Evolutionary conservation across 2,888 invertebrate genomes (phyloP), one percentile per base, ranked within the genome.

Genomic region (Mythimna lalbum): DNA sequence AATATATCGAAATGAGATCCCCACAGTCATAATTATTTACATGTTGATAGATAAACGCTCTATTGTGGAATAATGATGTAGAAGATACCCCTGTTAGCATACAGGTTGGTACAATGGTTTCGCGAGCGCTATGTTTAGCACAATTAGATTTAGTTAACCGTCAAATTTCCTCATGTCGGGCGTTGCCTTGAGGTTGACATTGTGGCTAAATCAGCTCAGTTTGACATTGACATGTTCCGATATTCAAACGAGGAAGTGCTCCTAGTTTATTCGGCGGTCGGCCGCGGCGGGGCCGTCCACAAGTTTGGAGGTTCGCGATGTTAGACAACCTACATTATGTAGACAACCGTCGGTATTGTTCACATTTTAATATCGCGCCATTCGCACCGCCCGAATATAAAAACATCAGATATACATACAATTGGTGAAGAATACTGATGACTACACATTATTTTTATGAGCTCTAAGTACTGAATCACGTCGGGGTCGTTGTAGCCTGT

Each of bases 151-250:
- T 80, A 81, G 86, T 86, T 81, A 86, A 79, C 85, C 81, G 85
- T 83, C 80, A 82, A 76, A 89, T 90, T 92, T 94, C 92, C 93
- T 93, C 89, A 87, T 88, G 81, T 68, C 63, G 65, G 27, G 84
- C 79, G 79, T 93, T 86, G 85, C 94, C 95, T 95, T 95, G 94
- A 86, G 81, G 84, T 88, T 92, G 93, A 90, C 94, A 93, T 94
- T 94, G 94, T 87, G 88, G 89, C 93, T 94, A 94, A 94, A 94
- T 95, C 91, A 91, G 93, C 92, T 89, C 89, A 82, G 83, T 90
- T 86, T 87, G 94, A 90, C 95, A 95, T 94, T 95, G 95, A 94
- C 92, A 93, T 90, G 92, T 91, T 92, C 91, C 90, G 91, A 92
- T 93, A 92, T 92, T 92, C 87, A 88, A 91, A 94, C 88, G 88